phyloP scores from a whole-genome alignment of 2,888 invertebrate genomes.

The Cosmia pyralina region DNA sequence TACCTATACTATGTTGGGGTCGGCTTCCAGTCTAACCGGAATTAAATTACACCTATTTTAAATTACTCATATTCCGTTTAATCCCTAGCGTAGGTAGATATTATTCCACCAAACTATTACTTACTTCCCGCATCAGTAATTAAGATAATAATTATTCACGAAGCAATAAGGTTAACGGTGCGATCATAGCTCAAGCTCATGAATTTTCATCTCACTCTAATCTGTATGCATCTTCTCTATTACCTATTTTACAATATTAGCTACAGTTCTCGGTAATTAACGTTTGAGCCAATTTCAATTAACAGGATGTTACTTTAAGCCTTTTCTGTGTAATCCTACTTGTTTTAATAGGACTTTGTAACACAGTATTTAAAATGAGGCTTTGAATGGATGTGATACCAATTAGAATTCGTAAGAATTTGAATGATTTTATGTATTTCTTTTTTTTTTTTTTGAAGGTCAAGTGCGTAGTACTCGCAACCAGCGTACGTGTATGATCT shows the following conservation, averaged over 20 bases:
- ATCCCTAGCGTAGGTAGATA: neutral
- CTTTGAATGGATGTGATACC: neutral
- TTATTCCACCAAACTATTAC: slow-evolving; percentile 11
- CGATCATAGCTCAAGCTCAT: slow-evolving; percentile 66
- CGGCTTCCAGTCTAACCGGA: too few species aligned
- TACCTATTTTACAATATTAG: slow-evolving; percentile 50
- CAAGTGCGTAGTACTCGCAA: too few species aligned
- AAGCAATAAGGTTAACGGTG: slow-evolving; percentile 56
- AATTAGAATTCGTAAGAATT: neutral
- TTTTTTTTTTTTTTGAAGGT: too few species aligned
- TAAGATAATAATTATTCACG: slow-evolving; percentile 62
- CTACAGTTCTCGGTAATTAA: slow-evolving; percentile 34
- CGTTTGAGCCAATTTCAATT: slow-evolving; percentile 33
- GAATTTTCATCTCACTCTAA: slow-evolving; percentile 65
- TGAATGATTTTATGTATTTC: neutral
- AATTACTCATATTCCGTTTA: neutral
- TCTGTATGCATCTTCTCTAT: slow-evolving; percentile 51
- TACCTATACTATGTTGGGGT: too few species aligned
- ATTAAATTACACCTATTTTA: too few species aligned
- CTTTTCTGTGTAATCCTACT: neutral
- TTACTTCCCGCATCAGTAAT: slow-evolving; percentile 36
- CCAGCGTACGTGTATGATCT: too few species aligned
- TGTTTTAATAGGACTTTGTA: neutral
- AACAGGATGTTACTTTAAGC: neutral
- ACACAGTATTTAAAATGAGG: neutral